These are phyloP conservation scores for Flexamia atlantica DNA, from an alignment of 2,888 invertebrate genomes.

Conservation along the genomic window DNA sequence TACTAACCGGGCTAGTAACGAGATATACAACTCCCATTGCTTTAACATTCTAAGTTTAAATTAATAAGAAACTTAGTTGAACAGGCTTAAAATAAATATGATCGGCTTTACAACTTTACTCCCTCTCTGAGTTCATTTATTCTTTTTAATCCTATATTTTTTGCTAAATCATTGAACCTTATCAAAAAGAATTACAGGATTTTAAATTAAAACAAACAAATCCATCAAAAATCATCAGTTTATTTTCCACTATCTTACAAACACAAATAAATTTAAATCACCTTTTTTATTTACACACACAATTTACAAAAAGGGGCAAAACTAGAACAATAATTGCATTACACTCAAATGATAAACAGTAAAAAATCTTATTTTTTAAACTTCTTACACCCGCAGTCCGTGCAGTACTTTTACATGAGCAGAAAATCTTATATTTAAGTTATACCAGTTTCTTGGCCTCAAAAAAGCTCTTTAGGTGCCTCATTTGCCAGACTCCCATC, in stretches of 20 bases:
- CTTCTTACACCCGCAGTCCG: neutral
- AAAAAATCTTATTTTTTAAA: constrained; percentile 15
- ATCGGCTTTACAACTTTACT: too few species aligned
- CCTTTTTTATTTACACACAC: constrained; percentile 7
- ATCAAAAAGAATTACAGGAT: too few species aligned
- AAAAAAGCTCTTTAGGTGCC: constrained; percentile 99
- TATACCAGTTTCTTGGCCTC: constrained; percentile 98
- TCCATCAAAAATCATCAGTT: neutral
- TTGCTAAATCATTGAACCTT: too few species aligned
- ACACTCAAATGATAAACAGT: constrained; percentile 1
- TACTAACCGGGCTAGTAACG: too few species aligned
- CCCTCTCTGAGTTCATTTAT: too few species aligned
- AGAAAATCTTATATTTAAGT: neutral
- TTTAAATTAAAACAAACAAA: too few species aligned
- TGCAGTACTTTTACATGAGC: too few species aligned
- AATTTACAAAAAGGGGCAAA: constrained; percentile 8
- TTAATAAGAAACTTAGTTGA: too few species aligned
- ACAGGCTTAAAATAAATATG: too few species aligned
- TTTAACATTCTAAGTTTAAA: too few species aligned
- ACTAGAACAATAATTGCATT: constrained; percentile 14
- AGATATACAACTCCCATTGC: too few species aligned
- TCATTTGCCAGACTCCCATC: constrained; percentile 99
- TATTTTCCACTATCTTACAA: neutral
- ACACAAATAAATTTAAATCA: neutral
- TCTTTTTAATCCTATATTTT: too few species aligned